phyloP scores from a whole-genome alignment of 64 coral and sea anemone genomes.

The Actinia tenebrosa region DNA sequence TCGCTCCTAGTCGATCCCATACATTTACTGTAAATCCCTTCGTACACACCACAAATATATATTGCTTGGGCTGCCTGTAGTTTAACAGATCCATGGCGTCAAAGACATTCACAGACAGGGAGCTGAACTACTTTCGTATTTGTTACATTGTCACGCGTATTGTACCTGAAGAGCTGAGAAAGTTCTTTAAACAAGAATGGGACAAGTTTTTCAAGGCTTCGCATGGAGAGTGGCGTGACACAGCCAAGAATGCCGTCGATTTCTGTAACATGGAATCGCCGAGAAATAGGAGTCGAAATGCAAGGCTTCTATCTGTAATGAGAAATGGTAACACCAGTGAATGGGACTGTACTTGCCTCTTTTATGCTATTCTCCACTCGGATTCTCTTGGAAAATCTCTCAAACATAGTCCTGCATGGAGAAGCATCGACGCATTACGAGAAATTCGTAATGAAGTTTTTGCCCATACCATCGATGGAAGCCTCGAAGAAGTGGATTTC shows the following conservation, averaged over 20 bases:
- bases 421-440: constrained; percentile 17
- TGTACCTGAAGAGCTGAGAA: constrained; percentile 11
- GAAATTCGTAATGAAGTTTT: constrained; percentile 27
- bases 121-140: constrained; percentile 1
- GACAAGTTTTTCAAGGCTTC: constrained; percentile 26
- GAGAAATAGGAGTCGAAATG: not conserved
- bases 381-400: not conserved
- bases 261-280: not conserved
- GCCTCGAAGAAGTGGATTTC: not conserved
- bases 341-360: not conserved
- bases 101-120: not conserved
- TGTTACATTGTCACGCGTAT: not conserved
- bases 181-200: constrained; percentile 35
- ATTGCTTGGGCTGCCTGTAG: no score
- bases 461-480: not conserved
- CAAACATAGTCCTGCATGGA: not conserved
- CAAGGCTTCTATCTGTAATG: not conserved
- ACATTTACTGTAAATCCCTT: no score
- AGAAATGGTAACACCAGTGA: constrained; percentile 20
- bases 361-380: constrained; percentile 31
- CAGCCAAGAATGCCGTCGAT: constrained; percentile 3
- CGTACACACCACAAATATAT: no score
- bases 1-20: no score
- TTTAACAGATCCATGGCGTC: not conserved
- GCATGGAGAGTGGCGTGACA: constrained; percentile 33